These are phyloP conservation scores for Corynorhinus townsendii DNA, from an alignment of 2,113 vertebrate species.

Conservation along the genomic window DNA sequence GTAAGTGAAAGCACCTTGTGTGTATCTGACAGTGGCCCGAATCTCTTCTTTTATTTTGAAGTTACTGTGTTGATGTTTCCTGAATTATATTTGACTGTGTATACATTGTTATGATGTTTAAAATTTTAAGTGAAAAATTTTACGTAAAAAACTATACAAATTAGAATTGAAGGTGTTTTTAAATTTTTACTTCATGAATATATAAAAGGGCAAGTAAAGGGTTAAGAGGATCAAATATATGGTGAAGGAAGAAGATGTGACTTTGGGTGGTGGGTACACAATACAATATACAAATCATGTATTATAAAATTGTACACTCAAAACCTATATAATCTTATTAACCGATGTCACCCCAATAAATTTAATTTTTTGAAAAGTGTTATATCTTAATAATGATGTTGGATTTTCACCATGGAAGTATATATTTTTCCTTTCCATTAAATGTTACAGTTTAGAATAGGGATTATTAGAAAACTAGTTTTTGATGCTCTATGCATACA, in stretches of 20 bases:
- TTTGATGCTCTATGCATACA: background rate
- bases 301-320: background rate
- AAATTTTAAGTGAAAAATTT: slow-evolving; percentile 33
- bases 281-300: background rate
- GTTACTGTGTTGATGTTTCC: slow-evolving; percentile 4
- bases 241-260: background rate
- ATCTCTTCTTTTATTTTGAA: background rate
- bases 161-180: background rate
- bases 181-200: slow-evolving; percentile 12
- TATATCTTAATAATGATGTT: background rate
- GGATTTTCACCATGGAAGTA: background rate
- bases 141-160: background rate
- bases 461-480: background rate
- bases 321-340: background rate
- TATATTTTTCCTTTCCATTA: slow-evolving; percentile 21
- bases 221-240: background rate
- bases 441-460: background rate
- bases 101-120: background rate
- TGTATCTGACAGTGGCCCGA: background rate
- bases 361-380: background rate
- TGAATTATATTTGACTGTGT: background rate
- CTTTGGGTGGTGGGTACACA: background rate
- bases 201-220: background rate
- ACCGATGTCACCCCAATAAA: background rate
- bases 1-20: background rate